phyloP scores from a whole-genome alignment of 2,113 vertebrate species.

The Sinocyclocheilus grahami region DNA sequence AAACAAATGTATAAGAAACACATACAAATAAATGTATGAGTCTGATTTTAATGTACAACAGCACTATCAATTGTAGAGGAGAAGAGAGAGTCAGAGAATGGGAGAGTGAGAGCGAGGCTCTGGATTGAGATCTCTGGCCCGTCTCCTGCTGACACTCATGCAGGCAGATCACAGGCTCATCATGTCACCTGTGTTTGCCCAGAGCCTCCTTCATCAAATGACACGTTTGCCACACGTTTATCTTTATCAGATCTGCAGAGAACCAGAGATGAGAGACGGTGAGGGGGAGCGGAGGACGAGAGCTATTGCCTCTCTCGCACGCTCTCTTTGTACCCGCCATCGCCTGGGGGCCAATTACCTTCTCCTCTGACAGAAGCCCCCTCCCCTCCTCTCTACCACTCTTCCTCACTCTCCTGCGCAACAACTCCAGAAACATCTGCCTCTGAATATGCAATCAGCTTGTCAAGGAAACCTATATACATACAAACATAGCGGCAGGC shows the following conservation, averaged over 20 bases:
- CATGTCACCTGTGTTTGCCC: conserved; percentile 81
- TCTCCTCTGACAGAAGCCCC: conserved; percentile 75
- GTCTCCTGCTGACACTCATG: conserved; percentile 76
- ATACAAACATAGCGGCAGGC: conserved; percentile 52
- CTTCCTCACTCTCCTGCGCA: conserved; percentile 53
- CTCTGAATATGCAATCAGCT: conserved; percentile 80
- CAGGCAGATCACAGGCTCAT: conserved; percentile 81
- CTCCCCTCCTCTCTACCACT: conserved; percentile 35
- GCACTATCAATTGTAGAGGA: background rate
- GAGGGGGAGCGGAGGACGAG: conserved; percentile 41
- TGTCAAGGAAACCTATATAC: conserved; percentile 63
- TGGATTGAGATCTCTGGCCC: conserved; percentile 78
- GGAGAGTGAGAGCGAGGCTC: conserved; percentile 56
- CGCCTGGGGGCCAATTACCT: conserved; percentile 84
- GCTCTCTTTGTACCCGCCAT: conserved; percentile 69
- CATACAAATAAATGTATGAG: background rate
- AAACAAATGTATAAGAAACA: background rate
- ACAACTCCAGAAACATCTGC: conserved; percentile 75
- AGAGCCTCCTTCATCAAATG: conserved; percentile 81
- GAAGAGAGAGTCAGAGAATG: background rate
- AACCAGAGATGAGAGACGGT: conserved; percentile 61
- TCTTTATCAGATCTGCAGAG: conserved; percentile 83
- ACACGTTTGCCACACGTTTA: conserved; percentile 83
- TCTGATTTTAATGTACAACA: conserved; percentile 3
- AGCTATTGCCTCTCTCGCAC: conserved; percentile 52